Base-by-base conservation (phyloP, 2,113 vertebrate genomes). In the Castor canadensis region DNA sequence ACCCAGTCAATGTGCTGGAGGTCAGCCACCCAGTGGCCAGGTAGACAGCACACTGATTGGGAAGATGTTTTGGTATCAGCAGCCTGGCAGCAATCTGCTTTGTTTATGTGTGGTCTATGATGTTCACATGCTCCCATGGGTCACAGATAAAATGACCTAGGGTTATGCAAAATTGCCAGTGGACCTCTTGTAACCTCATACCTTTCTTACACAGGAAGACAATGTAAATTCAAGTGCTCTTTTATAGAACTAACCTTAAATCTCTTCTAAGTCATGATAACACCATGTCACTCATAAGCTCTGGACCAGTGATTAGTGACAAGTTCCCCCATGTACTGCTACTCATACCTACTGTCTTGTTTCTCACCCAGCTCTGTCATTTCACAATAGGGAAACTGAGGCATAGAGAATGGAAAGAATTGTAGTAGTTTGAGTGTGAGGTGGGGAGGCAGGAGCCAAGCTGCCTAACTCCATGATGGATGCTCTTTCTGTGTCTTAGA, bases 101-200 rank as follows among this genome's bases (percentile, higher is more conserved):
- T 79, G 91, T 83, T 92, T 89, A 49, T 30, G 10, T 20, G 7
- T 0, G 0, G 40, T 38, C 32, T 0, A 0, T 35, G 81, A 84
- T 2, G 9, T 84, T 76, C 58, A 52, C 43, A 64, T 17, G 62
- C 58, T 96, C 76, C 75, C 87, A 9, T 43, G 81, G 49, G 72
- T 90, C 66, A 69, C 60, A 84, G 92, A 94, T 84, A 79, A 89
- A 67, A 75, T 80, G 95, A 89, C 85, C 84, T 64, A 45, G 75
- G 73, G 38, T 82, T 64, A 32, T 82, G 73, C 81, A 90, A n/a
- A 95, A 86, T 86, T 87, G 77, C 96, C 80, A 95, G 91, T 58
- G 75, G 49, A 62, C 91, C 87, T n/a, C 71, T 38, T 47, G 12
- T 84, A 83, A 90, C 71, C 90, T 54, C 22, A 9, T 1, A 47